These are phyloP conservation scores for Amorpha juglandis DNA, from an alignment of 2,888 invertebrate genomes.

Conservation along the genomic window DNA sequence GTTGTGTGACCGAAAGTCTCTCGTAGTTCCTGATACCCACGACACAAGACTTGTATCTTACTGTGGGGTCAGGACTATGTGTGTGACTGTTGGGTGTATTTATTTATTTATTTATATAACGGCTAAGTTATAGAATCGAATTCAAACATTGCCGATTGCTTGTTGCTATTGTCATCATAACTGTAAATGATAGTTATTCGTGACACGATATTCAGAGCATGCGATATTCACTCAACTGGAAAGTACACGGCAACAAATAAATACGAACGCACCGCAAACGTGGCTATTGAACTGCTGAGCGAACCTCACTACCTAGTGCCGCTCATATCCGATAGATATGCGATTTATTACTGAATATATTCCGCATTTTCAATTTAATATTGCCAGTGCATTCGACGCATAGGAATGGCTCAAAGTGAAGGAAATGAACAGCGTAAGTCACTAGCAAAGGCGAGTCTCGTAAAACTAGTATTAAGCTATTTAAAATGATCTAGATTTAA, in stretches of 20 bases:
- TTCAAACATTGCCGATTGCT: not conserved
- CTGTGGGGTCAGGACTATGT: no score
- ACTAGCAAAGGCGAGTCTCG: not conserved
- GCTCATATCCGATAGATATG: slow-evolving; percentile 24
- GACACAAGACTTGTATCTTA: no score
- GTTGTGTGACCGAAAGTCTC: no score
- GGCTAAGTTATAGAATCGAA: not conserved
- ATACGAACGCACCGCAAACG: slow-evolving; percentile 33
- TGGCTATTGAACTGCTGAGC: slow-evolving; percentile 22
- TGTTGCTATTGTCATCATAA: not conserved
- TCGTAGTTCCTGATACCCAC: no score
- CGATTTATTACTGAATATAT: slow-evolving; percentile 14
- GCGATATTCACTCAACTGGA: slow-evolving; percentile 45
- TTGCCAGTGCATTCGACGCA: slow-evolving; percentile 8
- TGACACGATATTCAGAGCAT: slow-evolving; percentile 53
- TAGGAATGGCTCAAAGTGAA: not conserved
- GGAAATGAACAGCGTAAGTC: slow-evolving; percentile 13
- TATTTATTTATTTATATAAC: no score
- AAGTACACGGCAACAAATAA: slow-evolving; percentile 18
- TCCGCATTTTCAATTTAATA: slow-evolving; percentile 18
- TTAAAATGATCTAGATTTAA: not conserved
- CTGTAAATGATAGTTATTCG: slow-evolving; percentile 25
- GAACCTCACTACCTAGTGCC: slow-evolving; percentile 3
- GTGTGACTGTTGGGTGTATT: no score
- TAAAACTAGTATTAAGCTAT: slow-evolving; percentile 2